phyloP scores from a whole-genome alignment of 2,113 vertebrate species.

The Rissa tridactyla region DNA sequence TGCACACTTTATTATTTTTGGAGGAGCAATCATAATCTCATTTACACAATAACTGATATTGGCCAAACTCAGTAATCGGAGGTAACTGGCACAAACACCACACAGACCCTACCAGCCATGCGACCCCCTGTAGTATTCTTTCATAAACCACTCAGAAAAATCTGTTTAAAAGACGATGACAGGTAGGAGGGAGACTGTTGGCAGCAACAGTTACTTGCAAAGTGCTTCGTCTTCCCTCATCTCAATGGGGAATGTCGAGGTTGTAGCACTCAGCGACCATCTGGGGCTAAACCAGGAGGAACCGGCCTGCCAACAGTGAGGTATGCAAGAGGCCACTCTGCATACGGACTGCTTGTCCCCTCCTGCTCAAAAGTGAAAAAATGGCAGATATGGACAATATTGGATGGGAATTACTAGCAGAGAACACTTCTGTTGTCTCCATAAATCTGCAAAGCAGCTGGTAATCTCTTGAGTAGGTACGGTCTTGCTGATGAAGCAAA shows the following conservation, averaged over 20 bases:
- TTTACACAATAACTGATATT: neutral
- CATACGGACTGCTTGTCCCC: neutral
- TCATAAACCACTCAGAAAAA: neutral
- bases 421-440: neutral
- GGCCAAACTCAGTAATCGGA: neutral
- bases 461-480: neutral
- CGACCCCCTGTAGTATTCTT: neutral
- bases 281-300: neutral
- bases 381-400: neutral
- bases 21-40: neutral
- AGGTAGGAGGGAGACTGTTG: neutral
- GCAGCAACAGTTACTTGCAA: neutral
- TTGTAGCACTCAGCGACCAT: neutral
- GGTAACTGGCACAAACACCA: neutral
- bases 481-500: neutral
- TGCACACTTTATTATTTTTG: neutral
- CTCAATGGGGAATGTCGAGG: neutral
- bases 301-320: rapidly evolving
- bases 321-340: neutral
- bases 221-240: neutral
- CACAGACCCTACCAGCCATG: neutral
- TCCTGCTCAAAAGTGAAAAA: neutral
- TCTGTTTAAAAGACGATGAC: neutral
- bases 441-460: neutral
- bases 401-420: neutral